Evolutionary conservation across 2,113 vertebrate species (phyloP).

Genomic region (Fulica atra): DNA sequence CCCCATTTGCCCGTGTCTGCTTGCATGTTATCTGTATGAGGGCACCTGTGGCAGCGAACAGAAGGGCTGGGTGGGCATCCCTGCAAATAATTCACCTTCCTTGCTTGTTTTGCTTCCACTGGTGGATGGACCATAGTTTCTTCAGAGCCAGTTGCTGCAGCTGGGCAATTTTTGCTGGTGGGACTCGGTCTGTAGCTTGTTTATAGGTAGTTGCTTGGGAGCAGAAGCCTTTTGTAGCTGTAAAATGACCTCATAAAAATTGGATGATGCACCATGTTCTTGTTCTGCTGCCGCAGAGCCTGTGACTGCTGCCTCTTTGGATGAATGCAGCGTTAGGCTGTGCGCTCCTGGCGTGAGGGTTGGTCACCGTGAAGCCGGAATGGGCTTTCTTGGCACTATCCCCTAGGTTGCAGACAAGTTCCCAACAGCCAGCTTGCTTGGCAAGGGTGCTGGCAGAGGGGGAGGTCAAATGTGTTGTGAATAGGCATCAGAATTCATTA

Average conservation of each 20-base stretch:
- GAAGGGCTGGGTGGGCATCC: background rate
- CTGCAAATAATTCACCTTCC: background rate
- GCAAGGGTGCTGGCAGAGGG: background rate
- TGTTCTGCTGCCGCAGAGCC: background rate
- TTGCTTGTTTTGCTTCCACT: background rate
- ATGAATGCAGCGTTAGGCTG: background rate
- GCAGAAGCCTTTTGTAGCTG: background rate
- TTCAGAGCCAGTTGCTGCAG: background rate
- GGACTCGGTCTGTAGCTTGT: background rate
- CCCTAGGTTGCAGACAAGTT: background rate
- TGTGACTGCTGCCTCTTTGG: background rate
- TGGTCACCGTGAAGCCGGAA: background rate
- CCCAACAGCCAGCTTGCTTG: background rate
- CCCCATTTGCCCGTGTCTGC: background rate
- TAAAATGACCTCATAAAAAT: background rate
- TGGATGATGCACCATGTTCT: background rate
- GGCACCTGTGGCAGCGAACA: background rate
- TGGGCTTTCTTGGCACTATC: background rate
- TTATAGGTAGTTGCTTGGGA: background rate
- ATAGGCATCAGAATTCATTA: slow-evolving; percentile 1
- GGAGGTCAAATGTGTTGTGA: slow-evolving; percentile 11
- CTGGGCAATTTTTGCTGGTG: background rate
- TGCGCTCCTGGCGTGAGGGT: background rate
- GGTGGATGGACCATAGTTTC: background rate
- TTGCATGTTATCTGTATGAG: background rate